Evolutionary conservation across 2,113 vertebrate genomes (phyloP), one percentile per base, ranked within the genome.

Genomic region (Pycnonotus jocosus): DNA sequence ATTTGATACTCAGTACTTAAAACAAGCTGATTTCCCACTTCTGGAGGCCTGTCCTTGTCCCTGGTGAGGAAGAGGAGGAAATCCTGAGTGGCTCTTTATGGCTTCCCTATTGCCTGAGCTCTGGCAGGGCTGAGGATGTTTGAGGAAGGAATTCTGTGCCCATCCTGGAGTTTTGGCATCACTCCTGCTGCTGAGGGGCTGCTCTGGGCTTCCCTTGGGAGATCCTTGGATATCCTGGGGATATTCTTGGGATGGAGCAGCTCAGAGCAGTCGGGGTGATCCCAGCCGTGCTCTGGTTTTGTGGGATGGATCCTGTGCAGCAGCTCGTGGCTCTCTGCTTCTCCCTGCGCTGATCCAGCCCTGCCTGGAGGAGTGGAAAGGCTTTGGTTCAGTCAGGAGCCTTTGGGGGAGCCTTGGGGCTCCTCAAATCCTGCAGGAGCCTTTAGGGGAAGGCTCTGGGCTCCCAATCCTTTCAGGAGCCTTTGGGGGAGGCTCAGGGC

Each of bases 41-140:
- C 35, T 64, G 0, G 7, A 72, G 73, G 22, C 13, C 45, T 8
- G 45, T 56, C 25, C 51, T 38, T 17, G 24, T 57, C 86, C 70
- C 87, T 38, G 73, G 80, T 44, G 84, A 93, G 83, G 88, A 84
- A 86, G 60, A 64, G 77, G 65, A 93, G 86, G 93, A 95, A 97
- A 94, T 91, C 73, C 78, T 69, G 57, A 89, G 71, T 6, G 66
- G 31, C 48, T 25, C 53, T 85, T 73, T 27, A 89, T 77, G 11
- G 0, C 9, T 92, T 82, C 73, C 69, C 20, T 11, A 2, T 27
- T 15, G 72, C 18, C 15, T 23, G 31, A 8, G 64, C 12, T 4
- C 51, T 4, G 47, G 60, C 12, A 0, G 16, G 0, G 8, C 58
- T 15, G 77, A 7, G 21, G 44, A 11, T 2, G 4, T 14, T 25